Evolutionary conservation across 1,140 invertebrate genomes (phyloP).

Genomic region (Zaprionus africanus): DNA sequence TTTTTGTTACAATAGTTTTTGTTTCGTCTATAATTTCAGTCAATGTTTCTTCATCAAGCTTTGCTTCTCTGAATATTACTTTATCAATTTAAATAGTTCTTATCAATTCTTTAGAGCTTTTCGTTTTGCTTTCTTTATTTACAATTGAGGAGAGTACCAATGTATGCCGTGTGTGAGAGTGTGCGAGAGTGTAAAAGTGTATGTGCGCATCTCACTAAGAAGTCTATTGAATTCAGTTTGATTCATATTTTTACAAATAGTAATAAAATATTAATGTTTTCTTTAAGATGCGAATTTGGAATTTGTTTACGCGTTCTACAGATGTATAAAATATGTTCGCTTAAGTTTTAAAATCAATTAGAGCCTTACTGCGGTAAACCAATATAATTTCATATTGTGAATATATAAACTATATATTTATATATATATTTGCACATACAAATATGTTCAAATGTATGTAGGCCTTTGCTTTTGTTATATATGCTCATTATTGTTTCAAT

Average conservation of each 20-base stretch:
- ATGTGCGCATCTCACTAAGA: conserved; percentile 19
- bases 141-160: conserved; percentile 32
- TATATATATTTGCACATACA: conserved; percentile 47
- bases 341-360: conserved; percentile 79
- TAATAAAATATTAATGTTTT: conserved; percentile 45
- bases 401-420: conserved; percentile 67
- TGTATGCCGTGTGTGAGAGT: background rate
- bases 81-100: conserved; percentile 62
- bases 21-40: conserved; percentile 55
- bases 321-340: conserved; percentile 71
- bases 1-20: conserved; percentile 22
- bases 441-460: conserved; percentile 32
- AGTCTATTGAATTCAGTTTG: conserved; percentile 34
- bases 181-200: conserved; percentile 12
- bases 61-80: conserved; percentile 62
- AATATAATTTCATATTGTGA: conserved; percentile 67
- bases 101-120: conserved; percentile 60
- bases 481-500: conserved; percentile 74
- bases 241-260: conserved; percentile 42
- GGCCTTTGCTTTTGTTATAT: conserved; percentile 51
- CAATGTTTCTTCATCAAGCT: conserved; percentile 80
- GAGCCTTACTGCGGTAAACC: conserved; percentile 57
- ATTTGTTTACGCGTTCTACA: conserved; percentile 48
- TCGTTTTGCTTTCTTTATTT: conserved; percentile 39
- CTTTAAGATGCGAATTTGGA: conserved; percentile 16